phyloP scores from a whole-genome alignment of 2,113 vertebrate genomes.

The Erythrolamprus reginae region DNA sequence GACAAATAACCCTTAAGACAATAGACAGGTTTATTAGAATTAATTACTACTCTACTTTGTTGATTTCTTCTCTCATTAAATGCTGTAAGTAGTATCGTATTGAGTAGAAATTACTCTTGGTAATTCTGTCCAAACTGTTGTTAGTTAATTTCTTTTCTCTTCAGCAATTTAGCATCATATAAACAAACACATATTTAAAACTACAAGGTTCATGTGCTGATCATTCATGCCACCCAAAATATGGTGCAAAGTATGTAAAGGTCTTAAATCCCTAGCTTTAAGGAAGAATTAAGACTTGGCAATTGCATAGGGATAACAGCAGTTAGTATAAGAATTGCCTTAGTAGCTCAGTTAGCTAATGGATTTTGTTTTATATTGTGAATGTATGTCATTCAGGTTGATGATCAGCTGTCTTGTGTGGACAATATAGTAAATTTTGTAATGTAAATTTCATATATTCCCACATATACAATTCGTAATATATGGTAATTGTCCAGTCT shows the following conservation, averaged over 20 bases:
- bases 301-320: background rate
- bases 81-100: background rate
- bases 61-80: slow-evolving; percentile 14
- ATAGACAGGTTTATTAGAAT: slow-evolving; percentile 31
- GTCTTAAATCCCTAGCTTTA: background rate
- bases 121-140: background rate
- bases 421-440: background rate
- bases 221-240: background rate
- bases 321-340: background rate
- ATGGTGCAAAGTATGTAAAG: background rate
- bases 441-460: background rate
- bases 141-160: background rate
- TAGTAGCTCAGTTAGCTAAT: background rate
- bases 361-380: background rate
- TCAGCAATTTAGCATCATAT: background rate
- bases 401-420: background rate
- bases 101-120: background rate
- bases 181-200: background rate
- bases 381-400: background rate
- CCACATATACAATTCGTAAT: background rate
- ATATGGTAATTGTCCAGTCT: background rate
- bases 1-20: slow-evolving; percentile 23
- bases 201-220: background rate
- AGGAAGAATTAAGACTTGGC: background rate
- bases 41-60: slow-evolving; percentile 25